A percentile compares a stretch with the other conserved stretches of the same genome.
Conservation (phyloP, 2,797 vertebrate genomes). For the Amblyopsis hoosieri region DNA sequence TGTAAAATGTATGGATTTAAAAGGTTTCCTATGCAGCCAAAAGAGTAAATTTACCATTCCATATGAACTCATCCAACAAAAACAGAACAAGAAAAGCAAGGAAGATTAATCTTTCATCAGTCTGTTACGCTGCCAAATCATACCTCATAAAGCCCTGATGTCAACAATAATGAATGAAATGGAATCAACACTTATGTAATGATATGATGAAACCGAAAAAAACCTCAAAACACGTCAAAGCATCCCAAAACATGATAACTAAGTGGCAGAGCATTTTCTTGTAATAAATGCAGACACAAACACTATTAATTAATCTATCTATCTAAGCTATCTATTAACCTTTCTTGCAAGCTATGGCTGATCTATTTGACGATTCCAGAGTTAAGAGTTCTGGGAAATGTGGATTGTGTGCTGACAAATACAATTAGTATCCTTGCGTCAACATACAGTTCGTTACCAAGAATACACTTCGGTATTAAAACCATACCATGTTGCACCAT, state of each 20-base stretch:
- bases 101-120: conserved; percentile 48
- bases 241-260: too few species aligned
- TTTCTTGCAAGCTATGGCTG: neutral
- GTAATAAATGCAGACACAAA: neutral
- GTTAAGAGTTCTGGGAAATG: neutral
- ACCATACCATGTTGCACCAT: too few species aligned
- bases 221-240: conserved; percentile 3
- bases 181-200: conserved; percentile 18
- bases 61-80: conserved; percentile 32
- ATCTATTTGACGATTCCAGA: neutral
- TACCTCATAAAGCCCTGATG: conserved; percentile 21
- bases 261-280: neutral
- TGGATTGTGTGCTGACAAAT: neutral
- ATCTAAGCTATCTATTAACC: too few species aligned
- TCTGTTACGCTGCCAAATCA: conserved; percentile 24
- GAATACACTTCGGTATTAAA: neutral
- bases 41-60: conserved; percentile 35
- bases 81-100: conserved; percentile 46
- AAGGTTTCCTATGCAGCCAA: conserved; percentile 11
- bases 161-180: conserved; percentile 16
- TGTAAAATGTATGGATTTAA: conserved; percentile 43
- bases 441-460: neutral
- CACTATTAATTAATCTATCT: too few species aligned
- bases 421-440: neutral
- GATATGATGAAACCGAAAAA: conserved; percentile 13